Percentiles rank a stretch among this genome's conserved stretches.
Evolutionary conservation across 2,113 vertebrate species (phyloP).

Genomic region (Antechinus flavipes): DNA sequence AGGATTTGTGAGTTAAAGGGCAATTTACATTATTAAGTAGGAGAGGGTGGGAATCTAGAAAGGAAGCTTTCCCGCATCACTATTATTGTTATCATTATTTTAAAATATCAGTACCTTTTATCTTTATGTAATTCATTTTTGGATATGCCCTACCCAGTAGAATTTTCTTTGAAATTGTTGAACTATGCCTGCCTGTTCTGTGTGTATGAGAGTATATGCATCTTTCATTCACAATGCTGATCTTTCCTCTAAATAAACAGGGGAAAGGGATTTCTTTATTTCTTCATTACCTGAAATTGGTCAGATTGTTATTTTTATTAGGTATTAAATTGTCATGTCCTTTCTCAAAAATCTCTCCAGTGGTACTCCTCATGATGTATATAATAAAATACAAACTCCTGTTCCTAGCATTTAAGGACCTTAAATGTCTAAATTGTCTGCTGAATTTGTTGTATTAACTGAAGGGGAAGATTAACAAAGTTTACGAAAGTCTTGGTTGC

Average conservation of each 20-base stretch:
- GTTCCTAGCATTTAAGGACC: too few relatives aligned
- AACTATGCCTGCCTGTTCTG: background rate
- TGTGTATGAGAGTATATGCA: background rate
- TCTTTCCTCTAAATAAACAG: background rate
- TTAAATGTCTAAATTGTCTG: background rate
- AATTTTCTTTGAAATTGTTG: background rate
- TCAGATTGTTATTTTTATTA: background rate
- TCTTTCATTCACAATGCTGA: background rate
- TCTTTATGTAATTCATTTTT: background rate
- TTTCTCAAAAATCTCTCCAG: background rate
- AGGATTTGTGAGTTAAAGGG: too few relatives aligned
- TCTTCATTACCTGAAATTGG: background rate
- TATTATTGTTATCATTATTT: background rate
- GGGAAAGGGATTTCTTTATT: background rate
- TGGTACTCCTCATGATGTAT: background rate
- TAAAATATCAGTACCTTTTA: background rate
- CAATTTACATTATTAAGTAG: too few relatives aligned
- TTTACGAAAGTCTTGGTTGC: background rate
- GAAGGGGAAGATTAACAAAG: background rate
- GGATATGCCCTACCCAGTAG: background rate
- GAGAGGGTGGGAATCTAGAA: too few relatives aligned
- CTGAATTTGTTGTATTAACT: background rate
- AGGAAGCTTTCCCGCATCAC: too few relatives aligned
- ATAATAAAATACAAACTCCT: background rate
- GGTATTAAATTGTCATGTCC: background rate